These are phyloP conservation scores for Lycaon pictus DNA, from an alignment of 2,113 vertebrate genomes.

Conservation along the genomic window DNA sequence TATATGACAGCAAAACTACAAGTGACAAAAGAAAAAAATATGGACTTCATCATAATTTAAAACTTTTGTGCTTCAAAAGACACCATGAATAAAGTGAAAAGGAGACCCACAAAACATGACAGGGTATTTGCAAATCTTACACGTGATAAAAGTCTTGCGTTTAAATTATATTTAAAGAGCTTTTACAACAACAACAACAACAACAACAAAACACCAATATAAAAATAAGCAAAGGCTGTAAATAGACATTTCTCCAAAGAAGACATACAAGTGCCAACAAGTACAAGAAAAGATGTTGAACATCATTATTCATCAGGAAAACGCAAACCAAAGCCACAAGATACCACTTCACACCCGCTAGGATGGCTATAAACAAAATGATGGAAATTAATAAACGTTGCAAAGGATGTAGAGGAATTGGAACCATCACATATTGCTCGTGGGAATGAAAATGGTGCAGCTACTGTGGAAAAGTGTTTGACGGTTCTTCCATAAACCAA, in stretches of 20 bases:
- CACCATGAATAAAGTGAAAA: neutral
- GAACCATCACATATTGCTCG: neutral
- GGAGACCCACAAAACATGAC: neutral
- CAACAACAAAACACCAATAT: neutral
- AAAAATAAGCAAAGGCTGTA: neutral
- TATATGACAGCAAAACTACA: neutral
- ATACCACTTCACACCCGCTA: neutral
- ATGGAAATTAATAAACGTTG: neutral
- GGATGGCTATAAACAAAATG: neutral
- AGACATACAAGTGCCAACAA: neutral
- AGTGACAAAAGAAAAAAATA: slow-evolving; percentile 4
- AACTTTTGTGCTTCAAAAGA: neutral
- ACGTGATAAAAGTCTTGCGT: neutral
- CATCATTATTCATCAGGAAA: neutral
- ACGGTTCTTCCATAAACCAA: neutral
- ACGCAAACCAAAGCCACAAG: neutral
- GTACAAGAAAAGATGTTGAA: neutral
- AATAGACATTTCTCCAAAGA: neutral
- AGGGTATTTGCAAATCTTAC: neutral
- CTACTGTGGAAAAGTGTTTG: neutral
- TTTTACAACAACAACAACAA: neutral
- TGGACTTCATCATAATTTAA: neutral
- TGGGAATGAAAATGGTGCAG: neutral
- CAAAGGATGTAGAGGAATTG: neutral
- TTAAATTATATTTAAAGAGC: neutral